Conservation (phyloP, 2,797 vertebrate species). For the Coccyzus lansbergi region DNA sequence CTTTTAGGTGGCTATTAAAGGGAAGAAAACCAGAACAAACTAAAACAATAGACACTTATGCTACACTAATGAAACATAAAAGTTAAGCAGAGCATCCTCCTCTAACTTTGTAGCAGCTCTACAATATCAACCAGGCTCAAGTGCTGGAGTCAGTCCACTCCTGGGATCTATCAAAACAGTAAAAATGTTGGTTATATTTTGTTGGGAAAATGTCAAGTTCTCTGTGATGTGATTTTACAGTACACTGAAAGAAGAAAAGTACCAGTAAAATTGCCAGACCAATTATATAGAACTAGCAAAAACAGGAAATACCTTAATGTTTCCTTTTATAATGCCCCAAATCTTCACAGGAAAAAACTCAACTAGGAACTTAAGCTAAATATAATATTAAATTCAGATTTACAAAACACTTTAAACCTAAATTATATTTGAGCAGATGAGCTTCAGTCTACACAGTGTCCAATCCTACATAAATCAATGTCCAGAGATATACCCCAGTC, state of each 20-base stretch:
- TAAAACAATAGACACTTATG: neutral
- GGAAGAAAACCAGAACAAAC: slow-evolving; percentile 15
- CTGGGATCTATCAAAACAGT: neutral
- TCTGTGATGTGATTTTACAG: neutral
- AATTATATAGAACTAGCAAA: neutral
- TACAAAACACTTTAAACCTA: neutral
- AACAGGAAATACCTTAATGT: neutral
- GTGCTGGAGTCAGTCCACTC: rapidly evolving
- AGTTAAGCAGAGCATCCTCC: neutral
- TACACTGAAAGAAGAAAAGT: neutral
- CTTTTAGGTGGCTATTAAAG: slow-evolving; percentile 10
- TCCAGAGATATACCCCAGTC: neutral
- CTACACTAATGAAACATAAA: neutral
- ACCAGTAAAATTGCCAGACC: neutral
- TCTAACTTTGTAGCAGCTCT: neutral
- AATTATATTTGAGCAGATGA: neutral
- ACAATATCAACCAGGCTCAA: neutral
- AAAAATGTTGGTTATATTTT: neutral
- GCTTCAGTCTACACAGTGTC: neutral
- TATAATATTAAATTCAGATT: neutral
- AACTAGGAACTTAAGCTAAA: neutral
- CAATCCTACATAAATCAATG: neutral
- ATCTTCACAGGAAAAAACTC: neutral
- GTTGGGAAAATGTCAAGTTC: neutral
- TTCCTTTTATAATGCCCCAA: neutral